phyloP scores from a whole-genome alignment of 2,797 vertebrate species.

The Myotis pilosus region DNA sequence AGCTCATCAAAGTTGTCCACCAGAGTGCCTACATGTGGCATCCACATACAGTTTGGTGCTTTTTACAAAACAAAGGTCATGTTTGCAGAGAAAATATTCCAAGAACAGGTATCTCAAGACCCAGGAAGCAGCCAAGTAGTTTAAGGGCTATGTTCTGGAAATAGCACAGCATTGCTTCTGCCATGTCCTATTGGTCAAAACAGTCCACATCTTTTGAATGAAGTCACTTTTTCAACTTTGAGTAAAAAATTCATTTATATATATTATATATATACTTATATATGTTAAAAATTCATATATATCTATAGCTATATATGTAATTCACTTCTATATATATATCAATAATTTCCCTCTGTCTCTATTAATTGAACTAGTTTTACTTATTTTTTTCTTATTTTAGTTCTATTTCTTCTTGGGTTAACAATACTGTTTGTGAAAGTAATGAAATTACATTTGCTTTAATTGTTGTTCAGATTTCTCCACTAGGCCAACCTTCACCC shows the following conservation, averaged over 20 bases:
- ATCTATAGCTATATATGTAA: background rate
- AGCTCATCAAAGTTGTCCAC: background rate
- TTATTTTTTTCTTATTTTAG: background rate
- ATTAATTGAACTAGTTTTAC: slow-evolving; percentile 11
- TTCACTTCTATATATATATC: background rate
- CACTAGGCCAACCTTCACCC: background rate
- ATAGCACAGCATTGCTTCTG: background rate
- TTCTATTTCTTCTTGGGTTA: slow-evolving; percentile 2
- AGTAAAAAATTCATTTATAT: background rate
- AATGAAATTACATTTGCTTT: background rate
- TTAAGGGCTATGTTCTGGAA: background rate
- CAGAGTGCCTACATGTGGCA: background rate
- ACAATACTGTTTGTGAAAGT: background rate
- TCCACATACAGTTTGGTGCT: background rate
- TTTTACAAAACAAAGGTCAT: background rate
- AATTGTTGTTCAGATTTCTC: background rate
- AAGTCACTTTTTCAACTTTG: background rate
- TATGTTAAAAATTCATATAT: background rate
- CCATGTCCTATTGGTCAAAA: background rate
- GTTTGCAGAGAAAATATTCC: background rate
- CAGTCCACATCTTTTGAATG: background rate
- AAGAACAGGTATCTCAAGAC: background rate
- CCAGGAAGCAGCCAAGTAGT: background rate
- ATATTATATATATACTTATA: too few relatives aligned
- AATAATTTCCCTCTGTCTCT: background rate